phyloP scores from a whole-genome alignment of 2,888 invertebrate species.

The Dastarcus helophoroides region DNA sequence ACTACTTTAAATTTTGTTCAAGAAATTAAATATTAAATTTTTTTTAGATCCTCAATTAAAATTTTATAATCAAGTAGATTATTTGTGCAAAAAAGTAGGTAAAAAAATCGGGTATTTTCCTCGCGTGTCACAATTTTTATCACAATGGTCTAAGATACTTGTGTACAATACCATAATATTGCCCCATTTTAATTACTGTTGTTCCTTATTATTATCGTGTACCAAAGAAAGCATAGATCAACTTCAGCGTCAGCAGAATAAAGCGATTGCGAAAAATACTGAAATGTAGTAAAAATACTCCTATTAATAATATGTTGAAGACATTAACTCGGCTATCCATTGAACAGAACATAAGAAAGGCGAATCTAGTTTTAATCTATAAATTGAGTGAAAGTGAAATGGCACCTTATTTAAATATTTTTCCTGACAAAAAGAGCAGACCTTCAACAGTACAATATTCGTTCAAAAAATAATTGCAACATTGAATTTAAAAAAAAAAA shows the following conservation, averaged over 20 bases:
- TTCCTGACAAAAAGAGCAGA: too few species aligned
- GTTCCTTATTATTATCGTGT: conserved; percentile 1
- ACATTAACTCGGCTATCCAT: not conserved
- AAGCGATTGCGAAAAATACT: not conserved
- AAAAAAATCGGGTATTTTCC: not conserved
- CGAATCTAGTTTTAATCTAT: conserved; percentile 1
- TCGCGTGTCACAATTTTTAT: not conserved
- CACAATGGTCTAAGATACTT: not conserved
- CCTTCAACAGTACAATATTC: too few species aligned
- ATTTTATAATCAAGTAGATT: not conserved
- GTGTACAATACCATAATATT: not conserved
- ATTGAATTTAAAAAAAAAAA: too few species aligned
- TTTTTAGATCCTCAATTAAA: not conserved
- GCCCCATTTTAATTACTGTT: not conserved
- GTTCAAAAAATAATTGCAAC: too few species aligned
- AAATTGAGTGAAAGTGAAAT: too few species aligned
- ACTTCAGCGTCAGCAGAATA: not conserved
- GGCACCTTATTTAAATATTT: too few species aligned
- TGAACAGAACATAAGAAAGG: not conserved
- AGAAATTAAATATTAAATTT: not conserved
- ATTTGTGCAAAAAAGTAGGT: conserved; percentile 1
- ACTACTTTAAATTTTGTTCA: not conserved
- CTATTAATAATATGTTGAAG: not conserved
- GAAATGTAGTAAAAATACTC: not conserved
- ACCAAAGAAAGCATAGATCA: not conserved